A percentile compares a stretch with the other conserved stretches of the same genome.
Conservation (phyloP, 2,888 invertebrate genomes). For the Meteorus colon region DNA sequence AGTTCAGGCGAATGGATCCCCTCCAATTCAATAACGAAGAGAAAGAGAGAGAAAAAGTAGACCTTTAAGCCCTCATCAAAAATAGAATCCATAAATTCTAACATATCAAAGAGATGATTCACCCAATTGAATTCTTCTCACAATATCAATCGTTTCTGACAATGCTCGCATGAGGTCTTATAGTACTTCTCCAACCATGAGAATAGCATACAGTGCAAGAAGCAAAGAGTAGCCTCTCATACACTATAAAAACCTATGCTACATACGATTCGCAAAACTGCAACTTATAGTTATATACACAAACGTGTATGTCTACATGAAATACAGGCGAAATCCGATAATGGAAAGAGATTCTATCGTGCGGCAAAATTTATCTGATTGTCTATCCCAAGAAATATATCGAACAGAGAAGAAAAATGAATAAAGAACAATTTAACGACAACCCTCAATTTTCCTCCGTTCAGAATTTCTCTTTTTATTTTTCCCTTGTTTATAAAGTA, state of each 20-base stretch:
- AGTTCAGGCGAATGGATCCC: no score
- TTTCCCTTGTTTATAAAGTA: no score
- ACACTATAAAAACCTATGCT: no score
- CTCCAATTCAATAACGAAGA: no score
- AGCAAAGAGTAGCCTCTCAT: not conserved
- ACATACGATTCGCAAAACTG: no score
- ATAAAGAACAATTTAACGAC: not conserved
- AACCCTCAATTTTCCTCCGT: not conserved
- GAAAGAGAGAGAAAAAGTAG: no score
- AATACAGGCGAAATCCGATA: conserved; percentile 9
- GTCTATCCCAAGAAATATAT: not conserved
- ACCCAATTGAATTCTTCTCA: not conserved
- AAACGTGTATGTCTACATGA: not conserved
- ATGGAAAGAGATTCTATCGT: conserved; percentile 18
- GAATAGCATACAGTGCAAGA: not conserved
- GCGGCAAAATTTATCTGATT: not conserved
- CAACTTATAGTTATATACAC: not conserved
- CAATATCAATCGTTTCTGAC: not conserved
- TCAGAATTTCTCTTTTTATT: no score
- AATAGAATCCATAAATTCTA: not conserved
- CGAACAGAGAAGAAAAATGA: not conserved
- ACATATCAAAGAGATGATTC: not conserved
- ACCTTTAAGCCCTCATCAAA: not conserved
- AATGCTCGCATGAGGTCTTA: not conserved
- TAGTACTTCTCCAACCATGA: not conserved